A percentile compares a stretch with the other conserved stretches of the same genome.
phyloP scores from a whole-genome alignment of 2,113 vertebrate species.

The Leptosomus discolor region DNA sequence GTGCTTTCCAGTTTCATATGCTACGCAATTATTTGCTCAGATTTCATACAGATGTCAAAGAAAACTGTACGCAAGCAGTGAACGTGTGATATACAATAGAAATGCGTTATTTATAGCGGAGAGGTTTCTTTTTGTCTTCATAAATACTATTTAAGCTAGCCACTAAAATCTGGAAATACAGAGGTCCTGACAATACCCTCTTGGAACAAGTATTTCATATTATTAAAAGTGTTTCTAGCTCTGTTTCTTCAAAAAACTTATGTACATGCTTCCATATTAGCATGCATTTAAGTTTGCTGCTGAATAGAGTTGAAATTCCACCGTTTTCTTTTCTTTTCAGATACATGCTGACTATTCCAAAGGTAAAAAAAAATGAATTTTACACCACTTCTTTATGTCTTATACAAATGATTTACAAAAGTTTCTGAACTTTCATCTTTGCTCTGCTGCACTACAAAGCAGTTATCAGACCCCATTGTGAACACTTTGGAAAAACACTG shows the following conservation, averaged over 20 bases:
- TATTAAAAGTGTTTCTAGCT: neutral
- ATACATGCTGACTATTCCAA: neutral
- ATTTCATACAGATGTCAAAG: neutral
- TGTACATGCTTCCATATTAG: neutral
- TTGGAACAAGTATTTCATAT: neutral
- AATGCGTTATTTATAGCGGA: neutral
- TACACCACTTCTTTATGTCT: slow-evolving; percentile 1
- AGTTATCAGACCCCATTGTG: slow-evolving; percentile 63
- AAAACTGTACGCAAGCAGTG: neutral
- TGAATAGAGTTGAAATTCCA: neutral
- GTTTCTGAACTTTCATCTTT: slow-evolving; percentile 61
- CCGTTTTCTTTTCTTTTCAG: neutral
- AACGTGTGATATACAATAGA: neutral
- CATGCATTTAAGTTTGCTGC: neutral
- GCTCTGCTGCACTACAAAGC: slow-evolving; percentile 45
- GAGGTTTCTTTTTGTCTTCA: neutral
- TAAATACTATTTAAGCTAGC: neutral
- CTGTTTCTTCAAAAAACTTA: neutral
- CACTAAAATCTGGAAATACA: neutral
- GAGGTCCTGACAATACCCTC: neutral
- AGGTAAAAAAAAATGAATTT: neutral
- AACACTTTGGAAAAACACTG: slow-evolving; percentile 67
- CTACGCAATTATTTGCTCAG: neutral
- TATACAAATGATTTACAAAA: slow-evolving; percentile 54
- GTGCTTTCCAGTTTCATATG: slow-evolving; percentile 6